Base-by-base conservation (phyloP, 2,888 invertebrate genomes). In the Drosophila neonasuta region DNA sequence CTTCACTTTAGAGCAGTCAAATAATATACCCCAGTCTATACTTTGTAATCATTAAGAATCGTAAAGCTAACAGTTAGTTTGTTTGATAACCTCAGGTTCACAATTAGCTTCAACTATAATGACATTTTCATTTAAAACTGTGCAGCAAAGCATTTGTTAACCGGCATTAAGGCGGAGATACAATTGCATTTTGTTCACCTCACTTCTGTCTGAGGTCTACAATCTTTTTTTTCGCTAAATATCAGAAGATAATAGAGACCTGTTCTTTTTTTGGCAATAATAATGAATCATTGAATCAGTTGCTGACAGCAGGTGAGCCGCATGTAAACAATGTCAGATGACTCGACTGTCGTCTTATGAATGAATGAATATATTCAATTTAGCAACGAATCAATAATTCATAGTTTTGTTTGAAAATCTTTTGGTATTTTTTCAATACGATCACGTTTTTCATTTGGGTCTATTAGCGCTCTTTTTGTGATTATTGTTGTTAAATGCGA, bases 401-500 rank as follows among this genome's bases (percentile, higher is more conserved):
- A 41, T 58, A 9, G 32, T 41, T 15, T 30, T 5, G 44, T 20
- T 29, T 50, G 10, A 48, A 63, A 64, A 42, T 44, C 57, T 63
- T 36, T 57, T 73, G 59, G 20, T 56, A 68, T 73, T 71, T 69
- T 52, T 54, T 51, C 51, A 66, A 60, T 57, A 48, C 51, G 64
- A 55, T 74, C 77, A 77, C 77, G 77, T 74, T 77, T 71, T 48
- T 48, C 9, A 34, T 46, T 60, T 45, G 46, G 46, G 46, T 50
- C 41, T 51, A 34, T 54, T 44, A 34, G 20, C 39, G 36, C 15
- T 48, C n/a, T 39, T 57, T 39, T 48, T 57, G 24, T 57, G 48
- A 39, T 24, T 48, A 52, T 39, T 46, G 45, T 11, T 39, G 54
- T 60, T 65, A 56, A 58, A 29, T 55, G 63, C 49, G 24, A 41